A percentile compares a stretch with the other conserved stretches of the same genome.
phyloP scores from a whole-genome alignment of 2,888 invertebrate species.

The Noctua comes region DNA sequence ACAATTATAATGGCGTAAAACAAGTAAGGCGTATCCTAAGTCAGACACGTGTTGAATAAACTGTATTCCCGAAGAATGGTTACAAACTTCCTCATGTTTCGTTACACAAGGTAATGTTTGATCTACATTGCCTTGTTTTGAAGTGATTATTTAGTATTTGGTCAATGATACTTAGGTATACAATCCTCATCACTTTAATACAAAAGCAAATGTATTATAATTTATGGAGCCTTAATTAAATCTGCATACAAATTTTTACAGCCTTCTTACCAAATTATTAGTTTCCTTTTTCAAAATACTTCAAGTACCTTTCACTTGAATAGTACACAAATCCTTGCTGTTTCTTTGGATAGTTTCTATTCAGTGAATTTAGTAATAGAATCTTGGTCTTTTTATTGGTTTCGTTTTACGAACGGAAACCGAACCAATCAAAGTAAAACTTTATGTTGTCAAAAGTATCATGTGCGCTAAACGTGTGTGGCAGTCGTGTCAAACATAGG shows the following conservation, averaged over 20 bases:
- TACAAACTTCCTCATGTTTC: constrained; percentile 60
- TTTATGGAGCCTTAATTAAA: background rate
- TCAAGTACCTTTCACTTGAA: background rate
- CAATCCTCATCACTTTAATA: constrained; percentile 7
- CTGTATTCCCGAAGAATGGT: constrained; percentile 43
- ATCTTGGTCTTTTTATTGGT: constrained; percentile 32
- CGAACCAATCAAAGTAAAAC: constrained; percentile 33
- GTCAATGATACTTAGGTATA: background rate
- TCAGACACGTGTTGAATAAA: constrained; percentile 50
- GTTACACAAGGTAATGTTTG: constrained; percentile 25
- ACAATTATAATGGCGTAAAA: constrained; percentile 9
- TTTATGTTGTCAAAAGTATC: constrained; percentile 6
- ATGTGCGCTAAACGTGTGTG: constrained; percentile 24
- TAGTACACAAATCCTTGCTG: constrained; percentile 17
- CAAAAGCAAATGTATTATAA: background rate
- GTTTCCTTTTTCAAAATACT: constrained; percentile 17
- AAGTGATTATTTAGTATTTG: background rate
- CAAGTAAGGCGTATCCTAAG: background rate
- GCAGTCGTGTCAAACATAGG: constrained; percentile 8
- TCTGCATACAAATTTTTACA: background rate
- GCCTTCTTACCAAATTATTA: constrained; percentile 31
- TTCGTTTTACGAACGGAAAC: constrained; percentile 23
- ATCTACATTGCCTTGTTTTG: constrained; percentile 33
- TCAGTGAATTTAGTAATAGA: constrained; percentile 11
- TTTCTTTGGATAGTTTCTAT: constrained; percentile 14